Conservation (phyloP, 2,797 vertebrate species). For the Sebastes dallii region DNA sequence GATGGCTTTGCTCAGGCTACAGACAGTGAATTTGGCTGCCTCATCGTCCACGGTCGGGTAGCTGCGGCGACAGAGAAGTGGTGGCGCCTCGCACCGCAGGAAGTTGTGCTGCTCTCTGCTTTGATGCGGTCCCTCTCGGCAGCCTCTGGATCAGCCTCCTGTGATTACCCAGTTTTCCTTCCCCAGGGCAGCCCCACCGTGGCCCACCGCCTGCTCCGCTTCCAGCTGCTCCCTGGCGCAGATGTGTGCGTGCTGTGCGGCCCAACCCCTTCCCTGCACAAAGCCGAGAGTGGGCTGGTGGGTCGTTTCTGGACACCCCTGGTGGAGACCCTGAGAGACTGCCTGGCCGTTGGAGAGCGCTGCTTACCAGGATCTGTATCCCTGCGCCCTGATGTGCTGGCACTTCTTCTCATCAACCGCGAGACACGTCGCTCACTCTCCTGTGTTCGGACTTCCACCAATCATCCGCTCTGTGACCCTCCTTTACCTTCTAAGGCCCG, state of each 20-base stretch:
- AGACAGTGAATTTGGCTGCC: conserved; percentile 88
- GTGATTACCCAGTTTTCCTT: conserved; percentile 90
- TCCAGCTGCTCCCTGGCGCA: conserved; percentile 86
- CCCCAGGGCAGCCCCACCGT: conserved; percentile 93
- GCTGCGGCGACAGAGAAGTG: conserved; percentile 89
- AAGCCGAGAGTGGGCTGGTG: conserved; percentile 82
- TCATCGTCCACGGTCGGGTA: conserved; percentile 82
- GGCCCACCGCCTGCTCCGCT: conserved; percentile 88
- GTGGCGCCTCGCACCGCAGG: conserved; percentile 89
- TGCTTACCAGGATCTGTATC: conserved; percentile 77
- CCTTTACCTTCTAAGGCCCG: conserved; percentile 65
- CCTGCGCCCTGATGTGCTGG: conserved; percentile 83
- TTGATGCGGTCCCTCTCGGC: conserved; percentile 79
- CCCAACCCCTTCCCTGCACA: conserved; percentile 86
- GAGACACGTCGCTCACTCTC: conserved; percentile 86
- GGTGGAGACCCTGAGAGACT: conserved; percentile 82
- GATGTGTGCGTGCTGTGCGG: conserved; percentile 90
- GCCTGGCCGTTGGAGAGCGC: conserved; percentile 77
- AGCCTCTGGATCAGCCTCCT: conserved; percentile 80
- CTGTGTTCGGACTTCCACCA: conserved; percentile 61
- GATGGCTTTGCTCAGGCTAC: conserved; percentile 83
- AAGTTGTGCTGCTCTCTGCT: conserved; percentile 86
- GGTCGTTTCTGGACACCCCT: conserved; percentile 87
- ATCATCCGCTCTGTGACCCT: neutral
- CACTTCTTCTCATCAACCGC: conserved; percentile 87